Evolutionary conservation across 64 coral and sea anemone species (phyloP).

Genomic region (Cladopsammia gracilis): DNA sequence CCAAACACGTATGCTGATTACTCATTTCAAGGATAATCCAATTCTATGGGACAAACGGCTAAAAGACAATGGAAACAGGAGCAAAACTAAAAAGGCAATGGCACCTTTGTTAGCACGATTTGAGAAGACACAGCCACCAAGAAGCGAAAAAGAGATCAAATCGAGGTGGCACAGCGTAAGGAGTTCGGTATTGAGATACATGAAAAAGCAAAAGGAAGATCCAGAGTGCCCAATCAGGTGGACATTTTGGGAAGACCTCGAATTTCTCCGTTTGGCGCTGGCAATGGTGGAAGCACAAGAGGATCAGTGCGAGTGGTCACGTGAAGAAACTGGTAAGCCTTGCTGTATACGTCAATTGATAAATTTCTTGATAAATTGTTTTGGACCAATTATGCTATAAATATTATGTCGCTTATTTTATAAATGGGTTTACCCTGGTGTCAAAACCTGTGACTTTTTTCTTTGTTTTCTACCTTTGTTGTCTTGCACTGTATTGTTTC

Average conservation of each 20-base stretch:
- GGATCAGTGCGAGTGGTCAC: conserved; percentile 16
- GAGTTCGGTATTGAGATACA: conserved; percentile 23
- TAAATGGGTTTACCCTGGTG: too few relatives aligned
- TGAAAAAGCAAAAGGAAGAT: conserved; percentile 14
- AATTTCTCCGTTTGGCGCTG: conserved; percentile 23
- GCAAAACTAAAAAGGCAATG: conserved; percentile 45
- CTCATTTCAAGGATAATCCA: conserved; percentile 16
- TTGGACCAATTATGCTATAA: too few relatives aligned
- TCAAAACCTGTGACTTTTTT: too few relatives aligned
- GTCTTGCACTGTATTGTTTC: too few relatives aligned
- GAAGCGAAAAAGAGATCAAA: conserved; percentile 10
- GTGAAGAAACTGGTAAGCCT: conserved; percentile 31
- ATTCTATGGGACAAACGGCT: conserved; percentile 17
- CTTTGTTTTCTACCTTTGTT: too few relatives aligned
- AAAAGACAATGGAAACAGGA: conserved; percentile 21
- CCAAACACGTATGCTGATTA: conserved; percentile 15
- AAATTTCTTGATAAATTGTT: too few relatives aligned
- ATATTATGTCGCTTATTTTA: too few relatives aligned
- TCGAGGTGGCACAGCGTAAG: conserved; percentile 25
- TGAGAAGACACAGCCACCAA: conserved; percentile 5
- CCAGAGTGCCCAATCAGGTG: conserved; percentile 13
- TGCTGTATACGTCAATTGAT: too few relatives aligned
- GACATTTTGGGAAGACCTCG: conserved; percentile 22
- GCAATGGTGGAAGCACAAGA: conserved; percentile 8
- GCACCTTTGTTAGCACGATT: conserved; percentile 40